Evolutionary conservation across 2,797 vertebrate species (phyloP).

Genomic region (Bradypodion pumilum): DNA sequence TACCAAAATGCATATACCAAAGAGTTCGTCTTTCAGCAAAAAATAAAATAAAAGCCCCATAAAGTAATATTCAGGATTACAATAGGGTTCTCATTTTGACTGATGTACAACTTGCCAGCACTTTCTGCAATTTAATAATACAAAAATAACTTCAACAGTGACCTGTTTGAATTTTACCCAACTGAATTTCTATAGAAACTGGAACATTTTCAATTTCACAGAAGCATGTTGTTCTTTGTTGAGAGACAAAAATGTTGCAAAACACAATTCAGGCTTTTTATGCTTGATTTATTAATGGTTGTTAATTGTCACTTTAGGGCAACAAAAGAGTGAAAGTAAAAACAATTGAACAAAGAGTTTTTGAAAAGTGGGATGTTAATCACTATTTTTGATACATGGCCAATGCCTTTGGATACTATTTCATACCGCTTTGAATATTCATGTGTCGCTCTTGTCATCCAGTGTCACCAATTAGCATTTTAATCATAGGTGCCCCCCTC

Average conservation of each 20-base stretch:
- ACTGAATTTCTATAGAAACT: conserved; percentile 18
- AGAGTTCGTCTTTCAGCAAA: background rate
- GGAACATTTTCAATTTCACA: background rate
- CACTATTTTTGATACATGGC: background rate
- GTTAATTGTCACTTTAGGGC: conserved; percentile 40
- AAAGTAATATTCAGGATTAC: background rate
- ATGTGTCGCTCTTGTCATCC: conserved; percentile 11
- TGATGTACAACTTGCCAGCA: background rate
- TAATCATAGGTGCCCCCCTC: background rate
- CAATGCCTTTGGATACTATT: conserved; percentile 36
- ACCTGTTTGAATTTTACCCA: conserved; percentile 6
- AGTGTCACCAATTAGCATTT: conserved; percentile 10
- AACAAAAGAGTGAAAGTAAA: background rate
- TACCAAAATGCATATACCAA: background rate
- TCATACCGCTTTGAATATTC: conserved; percentile 27
- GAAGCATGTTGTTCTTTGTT: conserved; percentile 12
- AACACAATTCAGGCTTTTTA: conserved; percentile 32
- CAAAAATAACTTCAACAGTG: background rate
- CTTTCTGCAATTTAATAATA: background rate
- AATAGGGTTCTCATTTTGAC: background rate
- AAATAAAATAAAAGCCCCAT: no score
- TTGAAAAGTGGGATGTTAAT: background rate
- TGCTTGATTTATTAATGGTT: conserved; percentile 32
- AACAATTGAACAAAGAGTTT: conserved; percentile 29
- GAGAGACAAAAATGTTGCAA: background rate